phyloP scores from a whole-genome alignment of 2,888 invertebrate genomes.

The Rhorus exstirpatorius region DNA sequence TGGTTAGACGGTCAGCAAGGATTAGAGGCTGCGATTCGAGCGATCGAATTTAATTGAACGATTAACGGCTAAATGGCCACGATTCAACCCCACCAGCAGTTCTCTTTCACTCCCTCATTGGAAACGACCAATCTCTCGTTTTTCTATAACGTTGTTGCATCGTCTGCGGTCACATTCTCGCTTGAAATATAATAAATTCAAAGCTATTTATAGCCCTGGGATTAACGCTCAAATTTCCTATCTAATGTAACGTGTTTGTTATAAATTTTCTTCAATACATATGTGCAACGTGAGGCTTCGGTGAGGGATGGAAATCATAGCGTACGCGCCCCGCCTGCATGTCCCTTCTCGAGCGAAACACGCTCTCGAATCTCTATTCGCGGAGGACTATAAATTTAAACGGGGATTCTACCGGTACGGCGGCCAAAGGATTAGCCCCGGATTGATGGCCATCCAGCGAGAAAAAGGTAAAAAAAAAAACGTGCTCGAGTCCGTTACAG shows the following conservation, averaged over 20 bases:
- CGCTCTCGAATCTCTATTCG: constrained; percentile 1
- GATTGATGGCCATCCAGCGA: constrained; percentile 77
- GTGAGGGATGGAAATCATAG: constrained; percentile 38
- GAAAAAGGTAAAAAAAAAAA: constrained; percentile 63
- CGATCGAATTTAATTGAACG: constrained; percentile 86
- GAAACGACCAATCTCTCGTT: constrained; percentile 65
- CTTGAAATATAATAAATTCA: constrained; percentile 79
- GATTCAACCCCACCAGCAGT: constrained; percentile 57
- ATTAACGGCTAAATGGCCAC: constrained; percentile 85
- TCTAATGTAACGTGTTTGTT: constrained; percentile 82
- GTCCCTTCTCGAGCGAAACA: constrained; percentile 33
- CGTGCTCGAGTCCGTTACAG: neutral
- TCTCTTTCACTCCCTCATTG: constrained; percentile 2
- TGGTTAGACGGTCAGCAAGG: constrained; percentile 73
- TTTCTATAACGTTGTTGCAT: constrained; percentile 18
- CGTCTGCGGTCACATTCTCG: constrained; percentile 19
- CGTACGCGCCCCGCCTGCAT: neutral
- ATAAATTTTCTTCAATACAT: constrained; percentile 22
- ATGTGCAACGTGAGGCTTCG: neutral
- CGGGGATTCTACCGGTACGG: constrained; percentile 18
- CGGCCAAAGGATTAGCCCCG: constrained; percentile 78
- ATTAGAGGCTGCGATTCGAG: constrained; percentile 84
- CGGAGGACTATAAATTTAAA: constrained; percentile 47
- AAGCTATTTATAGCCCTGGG: constrained; percentile 84
- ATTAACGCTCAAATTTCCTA: constrained; percentile 84